A percentile compares a stretch with the other conserved stretches of the same genome.
These are phyloP conservation scores for Mesochorus sp. DNA, from an alignment of 2,888 invertebrate species.

Conservation along the genomic window DNA sequence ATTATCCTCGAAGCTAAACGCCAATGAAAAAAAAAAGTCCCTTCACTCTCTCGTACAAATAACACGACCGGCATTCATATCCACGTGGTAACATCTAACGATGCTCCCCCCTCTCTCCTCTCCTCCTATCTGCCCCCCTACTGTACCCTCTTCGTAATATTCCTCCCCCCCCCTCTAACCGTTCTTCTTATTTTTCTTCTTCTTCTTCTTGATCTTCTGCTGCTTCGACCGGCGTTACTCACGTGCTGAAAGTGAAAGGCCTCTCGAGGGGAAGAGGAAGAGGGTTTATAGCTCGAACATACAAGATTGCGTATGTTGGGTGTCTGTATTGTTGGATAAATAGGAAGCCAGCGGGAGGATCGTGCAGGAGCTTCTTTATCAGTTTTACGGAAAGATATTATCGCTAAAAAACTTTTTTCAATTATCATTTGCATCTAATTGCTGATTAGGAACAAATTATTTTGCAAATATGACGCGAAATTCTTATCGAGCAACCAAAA, in stretches of 20 bases:
- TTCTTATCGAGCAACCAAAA: too few relatives aligned
- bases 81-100: conserved; percentile 48
- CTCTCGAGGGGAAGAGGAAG: not conserved
- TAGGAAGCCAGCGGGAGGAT: conserved; percentile 16
- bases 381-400: too few relatives aligned
- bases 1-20: not conserved
- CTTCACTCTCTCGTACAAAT: conserved; percentile 47
- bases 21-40: conserved; percentile 7
- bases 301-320: too few relatives aligned
- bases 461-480: too few relatives aligned
- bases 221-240: not conserved
- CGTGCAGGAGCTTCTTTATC: not conserved
- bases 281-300: too few relatives aligned
- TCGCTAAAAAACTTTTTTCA: too few relatives aligned
- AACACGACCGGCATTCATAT: conserved; percentile 50
- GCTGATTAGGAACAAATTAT: too few relatives aligned
- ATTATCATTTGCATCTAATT: too few relatives aligned
- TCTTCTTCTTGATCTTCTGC: too few relatives aligned
- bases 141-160: not conserved
- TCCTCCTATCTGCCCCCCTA: not conserved
- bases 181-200: too few relatives aligned
- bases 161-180: not conserved
- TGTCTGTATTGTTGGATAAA: not conserved
- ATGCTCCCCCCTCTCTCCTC: conserved; percentile 16
- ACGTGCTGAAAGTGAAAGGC: conserved; percentile 58